Evolutionary conservation across 2,113 vertebrate genomes (phyloP).

Genomic region (Narcine bancroftii): DNA sequence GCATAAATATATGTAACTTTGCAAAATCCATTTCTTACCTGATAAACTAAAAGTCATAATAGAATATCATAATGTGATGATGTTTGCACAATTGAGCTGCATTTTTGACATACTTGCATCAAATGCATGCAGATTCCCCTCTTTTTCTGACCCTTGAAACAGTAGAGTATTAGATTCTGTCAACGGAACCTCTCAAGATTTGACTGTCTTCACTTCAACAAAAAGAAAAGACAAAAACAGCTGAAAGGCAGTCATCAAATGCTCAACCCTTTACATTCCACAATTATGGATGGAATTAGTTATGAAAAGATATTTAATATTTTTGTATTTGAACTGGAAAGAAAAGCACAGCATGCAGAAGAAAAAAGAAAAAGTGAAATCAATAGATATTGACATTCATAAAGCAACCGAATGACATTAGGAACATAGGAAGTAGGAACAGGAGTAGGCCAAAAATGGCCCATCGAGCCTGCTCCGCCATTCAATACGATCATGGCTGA

Average conservation of each 20-base stretch:
- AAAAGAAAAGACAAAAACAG: neutral
- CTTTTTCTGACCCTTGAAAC: slow-evolving; percentile 23
- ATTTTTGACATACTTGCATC: neutral
- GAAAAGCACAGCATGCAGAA: neutral
- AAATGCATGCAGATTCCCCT: slow-evolving; percentile 26
- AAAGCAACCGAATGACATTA: neutral
- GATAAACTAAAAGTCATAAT: neutral
- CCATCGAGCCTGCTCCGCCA: no score
- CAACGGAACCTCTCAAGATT: neutral
- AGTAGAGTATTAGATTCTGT: slow-evolving; percentile 10
- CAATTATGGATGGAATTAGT: neutral
- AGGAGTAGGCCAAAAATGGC: no score
- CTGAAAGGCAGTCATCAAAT: neutral
- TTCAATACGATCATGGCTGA: no score
- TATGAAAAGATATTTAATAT: neutral
- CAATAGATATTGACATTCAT: neutral
- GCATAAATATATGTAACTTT: neutral
- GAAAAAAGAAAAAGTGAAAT: neutral
- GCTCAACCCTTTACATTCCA: neutral
- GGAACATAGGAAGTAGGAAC: neutral
- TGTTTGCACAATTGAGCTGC: neutral
- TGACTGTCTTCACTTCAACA: neutral
- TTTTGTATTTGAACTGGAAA: neutral
- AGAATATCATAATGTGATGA: neutral
- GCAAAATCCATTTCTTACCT: neutral